These are phyloP conservation scores for Hemibagrus guttatus DNA, from an alignment of 2,797 vertebrate species.

Conservation along the genomic window DNA sequence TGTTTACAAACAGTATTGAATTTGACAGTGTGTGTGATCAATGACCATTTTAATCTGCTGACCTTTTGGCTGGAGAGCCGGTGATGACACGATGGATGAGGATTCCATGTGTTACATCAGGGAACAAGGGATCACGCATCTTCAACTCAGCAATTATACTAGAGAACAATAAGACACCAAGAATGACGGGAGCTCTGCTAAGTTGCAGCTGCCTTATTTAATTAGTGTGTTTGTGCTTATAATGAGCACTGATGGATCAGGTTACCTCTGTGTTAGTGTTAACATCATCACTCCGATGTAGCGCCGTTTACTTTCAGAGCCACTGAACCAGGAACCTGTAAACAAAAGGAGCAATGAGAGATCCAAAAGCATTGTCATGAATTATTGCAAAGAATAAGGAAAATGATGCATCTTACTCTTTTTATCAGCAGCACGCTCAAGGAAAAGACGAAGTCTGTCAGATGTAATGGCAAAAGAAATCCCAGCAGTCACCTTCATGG, in stretches of 20 bases:
- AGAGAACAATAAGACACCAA: background rate
- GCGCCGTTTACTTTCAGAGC: conserved; percentile 73
- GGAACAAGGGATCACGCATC: conserved; percentile 84
- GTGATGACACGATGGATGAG: conserved; percentile 90
- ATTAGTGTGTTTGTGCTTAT: background rate
- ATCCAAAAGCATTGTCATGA: background rate
- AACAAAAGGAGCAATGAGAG: background rate
- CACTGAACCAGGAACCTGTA: conserved; percentile 81
- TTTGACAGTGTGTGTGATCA: background rate
- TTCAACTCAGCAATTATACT: conserved; percentile 91
- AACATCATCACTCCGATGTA: conserved; percentile 98
- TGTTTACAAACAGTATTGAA: background rate
- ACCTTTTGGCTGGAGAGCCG: conserved; percentile 90
- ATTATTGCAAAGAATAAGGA: background rate
- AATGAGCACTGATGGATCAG: background rate
- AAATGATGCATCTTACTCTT: conserved; percentile 68
- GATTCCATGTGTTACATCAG: conserved; percentile 85
- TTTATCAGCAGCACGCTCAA: conserved; percentile 79
- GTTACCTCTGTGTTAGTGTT: conserved; percentile 88
- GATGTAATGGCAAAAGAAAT: conserved; percentile 98
- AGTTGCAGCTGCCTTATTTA: background rate
- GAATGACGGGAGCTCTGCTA: background rate
- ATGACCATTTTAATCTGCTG: conserved; percentile 17
- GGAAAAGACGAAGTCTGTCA: conserved; percentile 84
- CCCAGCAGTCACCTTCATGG: conserved; percentile 95